These are phyloP conservation scores for Drosophila arizonae DNA, from an alignment of 1,140 invertebrate genomes.

Conservation along the genomic window DNA sequence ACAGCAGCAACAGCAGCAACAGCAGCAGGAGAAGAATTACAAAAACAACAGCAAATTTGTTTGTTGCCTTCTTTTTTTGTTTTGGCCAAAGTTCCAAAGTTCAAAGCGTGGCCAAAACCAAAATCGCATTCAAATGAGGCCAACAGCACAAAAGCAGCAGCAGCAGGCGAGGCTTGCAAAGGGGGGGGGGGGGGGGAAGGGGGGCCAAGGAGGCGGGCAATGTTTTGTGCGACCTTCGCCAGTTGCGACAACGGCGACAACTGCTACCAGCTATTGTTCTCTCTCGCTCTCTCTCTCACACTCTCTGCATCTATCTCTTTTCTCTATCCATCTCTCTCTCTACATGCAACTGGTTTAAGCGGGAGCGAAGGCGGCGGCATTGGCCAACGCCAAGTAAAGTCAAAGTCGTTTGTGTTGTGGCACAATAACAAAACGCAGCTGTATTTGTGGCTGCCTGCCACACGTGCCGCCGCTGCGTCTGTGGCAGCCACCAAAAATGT, in stretches of 20 bases:
- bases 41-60: slow-evolving; percentile 1
- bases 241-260: slow-evolving; percentile 35
- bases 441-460: background rate
- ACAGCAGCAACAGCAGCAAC: slow-evolving; percentile 23
- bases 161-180: background rate
- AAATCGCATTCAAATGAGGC: slow-evolving; percentile 63
- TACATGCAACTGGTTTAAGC: slow-evolving; percentile 71
- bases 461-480: slow-evolving; percentile 16
- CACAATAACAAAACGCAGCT: slow-evolving; percentile 17
- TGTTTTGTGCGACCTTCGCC: slow-evolving; percentile 56
- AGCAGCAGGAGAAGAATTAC: slow-evolving; percentile 24
- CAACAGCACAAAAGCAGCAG: slow-evolving; percentile 31
- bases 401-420: slow-evolving; percentile 38
- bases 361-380: slow-evolving; percentile 16
- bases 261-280: slow-evolving; percentile 9
- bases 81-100: slow-evolving; percentile 49
- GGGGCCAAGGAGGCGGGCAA: background rate
- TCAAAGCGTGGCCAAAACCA: slow-evolving; percentile 56
- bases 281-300: background rate
- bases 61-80: background rate
- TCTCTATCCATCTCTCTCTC: background rate
- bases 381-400: slow-evolving; percentile 24
- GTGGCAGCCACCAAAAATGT: slow-evolving; percentile 22
- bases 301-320: background rate
- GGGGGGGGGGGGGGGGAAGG: background rate